These are phyloP conservation scores for Tipula unca DNA, from an alignment of 2,888 invertebrate genomes.

Conservation along the genomic window DNA sequence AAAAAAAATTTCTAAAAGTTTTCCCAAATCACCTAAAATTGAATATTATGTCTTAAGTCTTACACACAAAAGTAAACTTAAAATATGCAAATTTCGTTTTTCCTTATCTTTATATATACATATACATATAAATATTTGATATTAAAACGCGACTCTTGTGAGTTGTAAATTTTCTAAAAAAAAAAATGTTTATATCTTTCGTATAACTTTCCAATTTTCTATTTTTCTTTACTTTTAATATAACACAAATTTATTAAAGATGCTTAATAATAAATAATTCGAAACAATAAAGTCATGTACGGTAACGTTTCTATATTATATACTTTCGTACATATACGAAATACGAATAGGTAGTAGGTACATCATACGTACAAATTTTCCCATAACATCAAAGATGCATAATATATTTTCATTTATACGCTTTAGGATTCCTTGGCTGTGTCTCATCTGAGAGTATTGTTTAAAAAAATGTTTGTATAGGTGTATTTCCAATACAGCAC, in stretches of 20 bases:
- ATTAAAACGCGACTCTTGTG: background rate
- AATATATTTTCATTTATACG: background rate
- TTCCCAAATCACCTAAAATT: slow-evolving; percentile 8
- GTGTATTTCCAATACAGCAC: background rate
- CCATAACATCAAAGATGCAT: background rate
- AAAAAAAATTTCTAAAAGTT: background rate
- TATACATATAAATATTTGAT: background rate
- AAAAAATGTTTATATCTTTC: background rate
- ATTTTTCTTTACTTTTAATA: background rate
- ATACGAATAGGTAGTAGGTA: background rate
- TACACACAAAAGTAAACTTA: background rate
- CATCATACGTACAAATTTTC: background rate
- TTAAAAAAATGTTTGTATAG: background rate
- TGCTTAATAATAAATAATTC: background rate
- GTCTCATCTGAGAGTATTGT: background rate
- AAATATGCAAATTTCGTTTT: background rate
- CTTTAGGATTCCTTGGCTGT: background rate
- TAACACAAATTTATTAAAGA: background rate
- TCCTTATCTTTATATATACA: background rate
- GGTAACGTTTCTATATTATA: background rate
- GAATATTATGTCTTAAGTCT: slow-evolving; percentile 1
- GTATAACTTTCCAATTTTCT: slow-evolving; percentile 8
- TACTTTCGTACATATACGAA: background rate
- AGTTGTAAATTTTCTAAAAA: background rate
- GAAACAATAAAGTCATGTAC: background rate